Conservation (phyloP, 2,797 vertebrate species). For the Acanthiza pusilla region DNA sequence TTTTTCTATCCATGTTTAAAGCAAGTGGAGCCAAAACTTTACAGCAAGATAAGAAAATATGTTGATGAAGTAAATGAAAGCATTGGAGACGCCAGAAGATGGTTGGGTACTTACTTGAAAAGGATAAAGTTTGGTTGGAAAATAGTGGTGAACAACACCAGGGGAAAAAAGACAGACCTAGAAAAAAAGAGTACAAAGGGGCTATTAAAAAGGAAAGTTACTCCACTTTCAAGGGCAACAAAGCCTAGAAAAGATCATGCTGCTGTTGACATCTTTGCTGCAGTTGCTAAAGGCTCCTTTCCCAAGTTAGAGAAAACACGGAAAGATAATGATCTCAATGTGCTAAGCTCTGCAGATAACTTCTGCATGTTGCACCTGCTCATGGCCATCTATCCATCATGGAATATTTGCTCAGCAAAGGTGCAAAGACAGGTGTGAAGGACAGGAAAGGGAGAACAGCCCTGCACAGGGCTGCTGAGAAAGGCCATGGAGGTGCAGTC, state of each 20-base stretch:
- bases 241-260: neutral
- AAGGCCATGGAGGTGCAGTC: slow-evolving; percentile 50
- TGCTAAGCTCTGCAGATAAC: slow-evolving; percentile 25
- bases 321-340: slow-evolving; percentile 49
- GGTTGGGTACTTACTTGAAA: slow-evolving; percentile 80
- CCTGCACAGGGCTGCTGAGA: slow-evolving; percentile 76
- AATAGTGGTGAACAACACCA: neutral
- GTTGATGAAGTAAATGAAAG: slow-evolving; percentile 69
- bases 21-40: slow-evolving; percentile 78
- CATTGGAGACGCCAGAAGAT: slow-evolving; percentile 76
- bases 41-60: slow-evolving; percentile 73
- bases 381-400: slow-evolving; percentile 58
- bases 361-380: slow-evolving; percentile 76
- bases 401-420: slow-evolving; percentile 73
- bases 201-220: slow-evolving; percentile 5
- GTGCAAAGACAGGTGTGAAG: slow-evolving; percentile 68
- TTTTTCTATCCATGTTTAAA: slow-evolving; percentile 85
- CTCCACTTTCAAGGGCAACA: neutral
- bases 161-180: neutral
- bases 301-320: slow-evolving; percentile 58
- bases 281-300: slow-evolving; percentile 59
- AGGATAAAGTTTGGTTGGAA: slow-evolving; percentile 63
- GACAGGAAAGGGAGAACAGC: slow-evolving; percentile 69
- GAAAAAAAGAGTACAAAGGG: neutral
- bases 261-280: slow-evolving; percentile 42